Evolutionary conservation across 37 sponge, comb jelly and placozoan genomes (phyloP), one percentile per base, ranked within the genome.

Genomic region (Diacarnus erythraeanus): DNA sequence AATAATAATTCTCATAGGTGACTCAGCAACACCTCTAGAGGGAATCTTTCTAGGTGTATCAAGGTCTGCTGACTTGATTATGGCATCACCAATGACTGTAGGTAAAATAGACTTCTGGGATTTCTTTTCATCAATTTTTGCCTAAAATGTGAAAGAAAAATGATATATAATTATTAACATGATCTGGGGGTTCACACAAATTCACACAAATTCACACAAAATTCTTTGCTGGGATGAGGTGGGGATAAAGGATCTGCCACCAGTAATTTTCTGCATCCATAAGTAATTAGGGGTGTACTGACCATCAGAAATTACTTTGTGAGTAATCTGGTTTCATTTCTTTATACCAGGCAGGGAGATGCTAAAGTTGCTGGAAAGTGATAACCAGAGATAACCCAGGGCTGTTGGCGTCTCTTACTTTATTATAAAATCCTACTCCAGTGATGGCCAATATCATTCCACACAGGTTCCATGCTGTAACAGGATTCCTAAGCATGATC

Each of bases 391-490:
- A 41, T 95, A 93, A 30, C 88, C 91, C 30, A 83, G 36, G 21
- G 91, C 86, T 22, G 93, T 67, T 17, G 94, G 94, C 51, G 29
- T 60, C 27, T 60, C 37, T 38, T 72, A 95, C 93, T 83, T 80
- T 79, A 70, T 95, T 95, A 42, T 95, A 95, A 21, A 92, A 42
- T 4, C 77, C 75, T 21, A 92, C 93, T 58, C 96, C 96, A 61
- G 42, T 15, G 38, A 89, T 77, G 25, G 96, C 89, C 44, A 92
- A 41, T 1, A 67, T 51, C 96, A 95, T 95, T n/a, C 96, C 96
- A 40, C 63, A 43, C 37, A 89, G 57, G 44, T 92, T 95, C 42
- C 29, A 82, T 33, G 42, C 1, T 0, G 93, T 95, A 17, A 95
- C 87, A 30, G 96, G 96, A 51, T 95, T 92, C 57, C 57, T 57